A percentile compares a stretch with the other conserved stretches of the same genome.
Conservation (phyloP, 2,797 vertebrate species). For the Crax fasciolata region DNA sequence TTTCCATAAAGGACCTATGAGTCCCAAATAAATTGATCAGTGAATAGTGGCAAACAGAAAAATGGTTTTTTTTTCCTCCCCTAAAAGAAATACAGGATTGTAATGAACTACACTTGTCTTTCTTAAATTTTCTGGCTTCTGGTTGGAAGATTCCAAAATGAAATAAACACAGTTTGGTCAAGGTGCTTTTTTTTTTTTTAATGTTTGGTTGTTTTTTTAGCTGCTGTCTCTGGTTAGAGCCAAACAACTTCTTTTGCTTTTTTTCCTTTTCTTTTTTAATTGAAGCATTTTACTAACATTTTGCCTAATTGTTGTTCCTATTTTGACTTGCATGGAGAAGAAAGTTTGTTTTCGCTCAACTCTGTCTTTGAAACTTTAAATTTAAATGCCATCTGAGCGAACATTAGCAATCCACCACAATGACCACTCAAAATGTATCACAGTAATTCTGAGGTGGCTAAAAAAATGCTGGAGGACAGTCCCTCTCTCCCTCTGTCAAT, state of each 20-base stretch:
- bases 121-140: not conserved
- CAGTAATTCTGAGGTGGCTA: not conserved
- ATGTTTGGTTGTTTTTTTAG: not conserved
- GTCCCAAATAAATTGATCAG: not conserved
- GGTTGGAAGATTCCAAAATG: not conserved
- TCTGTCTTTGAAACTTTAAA: not conserved
- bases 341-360: not conserved
- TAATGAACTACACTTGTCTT: not conserved
- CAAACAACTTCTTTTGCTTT: fast-evolving
- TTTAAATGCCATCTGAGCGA: not conserved
- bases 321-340: fast-evolving
- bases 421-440: not conserved
- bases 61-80: not conserved
- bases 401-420: fast-evolving
- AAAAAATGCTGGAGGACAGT: not conserved
- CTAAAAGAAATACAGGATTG: not conserved
- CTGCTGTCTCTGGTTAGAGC: not conserved
- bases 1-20: not conserved
- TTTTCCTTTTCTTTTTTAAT: not conserved
- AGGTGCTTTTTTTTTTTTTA: not conserved
- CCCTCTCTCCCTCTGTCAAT: not conserved
- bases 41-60: not conserved
- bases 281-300: not conserved
- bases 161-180: not conserved
- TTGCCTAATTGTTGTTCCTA: not conserved